Percentiles rank a stretch among this genome's conserved stretches.
Conservation (phyloP, 2,797 vertebrate genomes). For the Spinus pinus region DNA sequence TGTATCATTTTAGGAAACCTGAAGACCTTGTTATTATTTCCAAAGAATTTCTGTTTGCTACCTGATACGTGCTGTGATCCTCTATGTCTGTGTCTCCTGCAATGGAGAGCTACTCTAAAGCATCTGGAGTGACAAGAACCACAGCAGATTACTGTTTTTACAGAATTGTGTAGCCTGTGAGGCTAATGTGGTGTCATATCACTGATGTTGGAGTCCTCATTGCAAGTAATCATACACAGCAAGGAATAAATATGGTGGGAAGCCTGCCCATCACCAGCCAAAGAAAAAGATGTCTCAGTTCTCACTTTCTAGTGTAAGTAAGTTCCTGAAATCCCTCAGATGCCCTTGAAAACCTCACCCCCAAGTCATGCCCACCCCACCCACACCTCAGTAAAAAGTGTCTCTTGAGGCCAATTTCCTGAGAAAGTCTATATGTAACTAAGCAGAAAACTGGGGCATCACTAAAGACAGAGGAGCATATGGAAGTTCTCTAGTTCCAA, state of each 20-base stretch:
- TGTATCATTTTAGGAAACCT: background rate
- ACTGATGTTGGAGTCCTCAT: background rate
- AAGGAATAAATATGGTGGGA: background rate
- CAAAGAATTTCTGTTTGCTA: background rate
- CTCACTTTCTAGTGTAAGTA: background rate
- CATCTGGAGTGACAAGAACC: background rate
- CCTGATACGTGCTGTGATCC: background rate
- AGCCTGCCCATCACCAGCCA: background rate
- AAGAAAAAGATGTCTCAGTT: background rate
- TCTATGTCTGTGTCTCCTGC: background rate
- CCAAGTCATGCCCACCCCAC: background rate
- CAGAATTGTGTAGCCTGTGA: background rate
- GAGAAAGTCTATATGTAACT: background rate
- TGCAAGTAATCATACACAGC: background rate
- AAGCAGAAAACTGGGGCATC: background rate
- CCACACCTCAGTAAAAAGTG: background rate
- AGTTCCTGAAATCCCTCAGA: background rate
- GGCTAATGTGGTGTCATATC: background rate
- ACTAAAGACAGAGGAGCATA: background rate
- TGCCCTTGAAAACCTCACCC: background rate
- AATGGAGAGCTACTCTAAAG: background rate
- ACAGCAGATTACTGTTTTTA: background rate
- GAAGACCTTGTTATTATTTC: background rate
- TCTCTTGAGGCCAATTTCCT: background rate
- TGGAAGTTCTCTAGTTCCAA: background rate